These are phyloP conservation scores for Dicentrarchus labrax DNA, from an alignment of 2,113 vertebrate genomes.

Conservation along the genomic window DNA sequence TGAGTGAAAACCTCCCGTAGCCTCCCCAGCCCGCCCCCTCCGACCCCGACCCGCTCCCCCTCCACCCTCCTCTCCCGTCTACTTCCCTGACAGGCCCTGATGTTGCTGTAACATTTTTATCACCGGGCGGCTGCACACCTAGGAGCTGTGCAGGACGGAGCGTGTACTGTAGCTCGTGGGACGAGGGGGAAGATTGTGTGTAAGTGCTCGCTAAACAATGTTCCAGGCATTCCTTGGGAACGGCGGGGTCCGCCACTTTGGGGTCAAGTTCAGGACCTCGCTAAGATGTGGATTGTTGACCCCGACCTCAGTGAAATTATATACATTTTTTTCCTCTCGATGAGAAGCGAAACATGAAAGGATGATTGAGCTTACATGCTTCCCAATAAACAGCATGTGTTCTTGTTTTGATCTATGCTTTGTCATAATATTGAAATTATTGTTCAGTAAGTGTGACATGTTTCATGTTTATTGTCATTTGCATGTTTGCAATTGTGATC, in stretches of 20 bases:
- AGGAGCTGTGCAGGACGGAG: conserved; percentile 47
- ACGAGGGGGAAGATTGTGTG: conserved; percentile 25
- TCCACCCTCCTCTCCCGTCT: not conserved
- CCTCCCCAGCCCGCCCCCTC: conserved; percentile 25
- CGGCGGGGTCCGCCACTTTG: conserved; percentile 25
- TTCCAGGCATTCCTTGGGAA: conserved; percentile 46
- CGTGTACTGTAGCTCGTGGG: conserved; percentile 23
- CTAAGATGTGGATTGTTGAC: conserved; percentile 65
- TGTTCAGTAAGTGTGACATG: conserved; percentile 32
- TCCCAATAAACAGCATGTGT: conserved; percentile 39
- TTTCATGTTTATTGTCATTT: conserved; percentile 38
- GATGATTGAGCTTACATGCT: conserved; percentile 10
- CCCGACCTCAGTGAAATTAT: conserved; percentile 60
- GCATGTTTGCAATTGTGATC: conserved; percentile 14
- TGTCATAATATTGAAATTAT: conserved; percentile 36
- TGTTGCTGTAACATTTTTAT: conserved; percentile 69
- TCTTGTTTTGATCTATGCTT: conserved; percentile 42
- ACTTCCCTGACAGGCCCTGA: conserved; percentile 67
- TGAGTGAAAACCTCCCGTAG: conserved; percentile 70
- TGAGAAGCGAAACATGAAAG: not conserved
- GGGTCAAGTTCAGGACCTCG: conserved; percentile 69
- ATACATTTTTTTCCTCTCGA: not conserved
- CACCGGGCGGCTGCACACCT: conserved; percentile 55
- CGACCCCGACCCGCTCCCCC: not conserved
- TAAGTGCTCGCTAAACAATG: conserved; percentile 30